Evolutionary conservation across 2,113 vertebrate species (phyloP).

Genomic region (Bagarius yarrelli): DNA sequence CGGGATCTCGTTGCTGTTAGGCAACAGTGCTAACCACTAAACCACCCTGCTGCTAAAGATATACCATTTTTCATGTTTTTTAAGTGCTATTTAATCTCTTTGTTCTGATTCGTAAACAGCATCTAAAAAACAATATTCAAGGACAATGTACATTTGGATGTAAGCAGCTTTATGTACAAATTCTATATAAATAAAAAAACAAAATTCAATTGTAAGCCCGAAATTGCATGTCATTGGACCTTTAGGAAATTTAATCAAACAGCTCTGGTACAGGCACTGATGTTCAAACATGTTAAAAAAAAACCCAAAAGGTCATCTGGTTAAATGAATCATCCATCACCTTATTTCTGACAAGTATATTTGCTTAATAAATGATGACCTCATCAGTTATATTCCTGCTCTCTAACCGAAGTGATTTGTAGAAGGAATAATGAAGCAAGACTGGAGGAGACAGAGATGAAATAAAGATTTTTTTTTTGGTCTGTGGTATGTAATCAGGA

Average conservation of each 20-base stretch:
- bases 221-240: background rate
- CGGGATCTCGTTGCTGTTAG: too few relatives aligned
- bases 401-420: conserved; percentile 2
- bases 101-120: background rate
- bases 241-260: background rate
- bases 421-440: background rate
- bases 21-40: too few relatives aligned
- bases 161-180: background rate
- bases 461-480: background rate
- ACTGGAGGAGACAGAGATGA: background rate
- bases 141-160: too few relatives aligned
- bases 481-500: conserved; percentile 4
- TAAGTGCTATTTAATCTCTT: background rate
- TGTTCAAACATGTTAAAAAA: background rate
- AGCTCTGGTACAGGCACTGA: background rate
- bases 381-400: background rate
- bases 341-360: conserved; percentile 4
- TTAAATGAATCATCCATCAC: conserved; percentile 21
- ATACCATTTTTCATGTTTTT: background rate
- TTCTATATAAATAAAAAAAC: background rate
- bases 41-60: too few relatives aligned
- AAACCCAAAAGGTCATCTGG: background rate
- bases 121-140: background rate
- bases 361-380: conserved; percentile 12
- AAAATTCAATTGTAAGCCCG: background rate